phyloP scores from a whole-genome alignment of 2,888 invertebrate species.

The Sisyra nigra region DNA sequence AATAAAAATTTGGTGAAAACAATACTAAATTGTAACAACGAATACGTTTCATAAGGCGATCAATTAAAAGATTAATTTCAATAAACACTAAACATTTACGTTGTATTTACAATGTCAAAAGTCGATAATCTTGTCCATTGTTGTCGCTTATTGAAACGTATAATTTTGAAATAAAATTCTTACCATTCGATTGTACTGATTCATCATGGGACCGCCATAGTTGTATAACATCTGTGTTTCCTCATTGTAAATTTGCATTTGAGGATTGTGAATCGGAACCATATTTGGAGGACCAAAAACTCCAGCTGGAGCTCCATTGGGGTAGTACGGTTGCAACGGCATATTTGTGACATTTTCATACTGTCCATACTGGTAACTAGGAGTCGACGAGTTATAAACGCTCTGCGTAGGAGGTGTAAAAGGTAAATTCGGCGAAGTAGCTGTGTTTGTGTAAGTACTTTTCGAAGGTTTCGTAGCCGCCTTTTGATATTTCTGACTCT shows the following conservation, averaged over 20 bases:
- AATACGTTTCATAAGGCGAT: no score
- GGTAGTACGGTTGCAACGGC: constrained; percentile 13
- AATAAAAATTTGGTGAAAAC: no score
- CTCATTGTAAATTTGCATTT: constrained; percentile 16
- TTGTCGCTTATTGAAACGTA: background rate
- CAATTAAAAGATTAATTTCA: no score
- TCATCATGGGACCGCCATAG: constrained; percentile 21
- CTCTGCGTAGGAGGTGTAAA: constrained; percentile 12
- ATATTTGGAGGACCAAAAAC: constrained; percentile 6
- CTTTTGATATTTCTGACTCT: constrained; percentile 6
- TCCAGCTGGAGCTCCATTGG: constrained; percentile 6
- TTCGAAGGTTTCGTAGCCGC: background rate
- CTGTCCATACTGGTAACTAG: constrained; percentile 11
- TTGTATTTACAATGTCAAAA: no score
- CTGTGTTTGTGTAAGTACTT: constrained; percentile 19
- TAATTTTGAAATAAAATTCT: constrained; percentile 11
- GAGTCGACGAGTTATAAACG: background rate
- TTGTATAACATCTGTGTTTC: constrained; percentile 23
- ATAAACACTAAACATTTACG: no score
- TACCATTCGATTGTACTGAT: constrained; percentile 23
- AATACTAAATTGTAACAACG: no score
- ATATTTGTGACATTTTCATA: constrained; percentile 13
- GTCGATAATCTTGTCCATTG: no score
- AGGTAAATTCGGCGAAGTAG: constrained; percentile 26
- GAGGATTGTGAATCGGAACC: constrained; percentile 11